phyloP scores from a whole-genome alignment of 2,113 vertebrate species.

The Amphiprion ocellaris region DNA sequence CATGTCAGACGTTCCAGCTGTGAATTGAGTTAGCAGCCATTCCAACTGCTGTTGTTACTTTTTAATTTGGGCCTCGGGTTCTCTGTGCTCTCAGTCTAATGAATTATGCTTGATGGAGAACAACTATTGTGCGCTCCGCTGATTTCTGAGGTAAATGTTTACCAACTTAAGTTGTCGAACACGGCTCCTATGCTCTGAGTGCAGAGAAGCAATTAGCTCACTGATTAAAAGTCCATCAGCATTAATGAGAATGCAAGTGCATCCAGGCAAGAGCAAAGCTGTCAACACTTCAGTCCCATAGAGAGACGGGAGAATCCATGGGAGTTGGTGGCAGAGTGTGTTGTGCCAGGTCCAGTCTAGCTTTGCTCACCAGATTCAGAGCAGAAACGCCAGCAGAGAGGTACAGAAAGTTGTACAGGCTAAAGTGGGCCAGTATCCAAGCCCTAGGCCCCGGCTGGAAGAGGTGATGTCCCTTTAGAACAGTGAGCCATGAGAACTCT shows the following conservation, averaged over 20 bases:
- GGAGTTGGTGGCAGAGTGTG: not conserved
- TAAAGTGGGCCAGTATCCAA: conserved; percentile 19
- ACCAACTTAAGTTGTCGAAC: conserved; percentile 28
- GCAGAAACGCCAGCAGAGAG: not conserved
- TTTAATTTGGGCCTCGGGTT: conserved; percentile 16
- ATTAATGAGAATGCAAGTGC: conserved; percentile 25
- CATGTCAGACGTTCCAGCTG: not conserved
- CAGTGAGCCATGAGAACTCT: not conserved
- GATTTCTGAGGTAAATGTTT: conserved; percentile 35
- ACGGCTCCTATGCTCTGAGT: not conserved
- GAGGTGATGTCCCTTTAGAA: not conserved
- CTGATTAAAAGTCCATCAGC: conserved; percentile 46
- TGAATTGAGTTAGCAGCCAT: conserved; percentile 4
- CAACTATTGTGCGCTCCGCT: conserved; percentile 22
- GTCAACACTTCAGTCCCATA: conserved; percentile 1
- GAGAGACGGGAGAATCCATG: not conserved
- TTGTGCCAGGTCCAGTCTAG: not conserved
- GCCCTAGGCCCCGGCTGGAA: not conserved
- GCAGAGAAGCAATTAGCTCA: conserved; percentile 30
- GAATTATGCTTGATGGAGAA: conserved; percentile 21
- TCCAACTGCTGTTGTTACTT: not conserved
- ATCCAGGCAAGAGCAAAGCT: conserved; percentile 15
- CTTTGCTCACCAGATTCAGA: not conserved
- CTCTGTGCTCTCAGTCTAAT: conserved; percentile 5
- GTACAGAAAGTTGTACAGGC: not conserved